Conservation (phyloP, 2,888 invertebrate species). For the Epiblema foenella region DNA sequence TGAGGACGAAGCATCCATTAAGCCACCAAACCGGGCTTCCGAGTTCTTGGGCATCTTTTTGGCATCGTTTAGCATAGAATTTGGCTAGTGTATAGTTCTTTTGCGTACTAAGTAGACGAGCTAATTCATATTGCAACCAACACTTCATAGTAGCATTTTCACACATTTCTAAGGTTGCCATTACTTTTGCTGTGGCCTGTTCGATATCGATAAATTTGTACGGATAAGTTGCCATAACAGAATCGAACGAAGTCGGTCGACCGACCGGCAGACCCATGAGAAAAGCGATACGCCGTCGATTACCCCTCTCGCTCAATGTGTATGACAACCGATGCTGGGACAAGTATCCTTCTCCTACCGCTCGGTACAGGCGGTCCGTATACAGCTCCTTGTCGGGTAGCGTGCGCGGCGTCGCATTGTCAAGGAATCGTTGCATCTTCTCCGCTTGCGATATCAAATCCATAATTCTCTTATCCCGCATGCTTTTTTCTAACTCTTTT, state of each 20-base stretch:
- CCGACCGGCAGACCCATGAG: constrained; percentile 76
- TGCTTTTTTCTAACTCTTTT: constrained; percentile 68
- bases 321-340: constrained; percentile 75
- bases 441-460: constrained; percentile 75
- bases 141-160: constrained; percentile 79
- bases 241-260: constrained; percentile 76
- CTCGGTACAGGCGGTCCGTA: constrained; percentile 72
- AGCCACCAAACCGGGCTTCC: constrained; percentile 75
- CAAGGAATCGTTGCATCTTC: constrained; percentile 77
- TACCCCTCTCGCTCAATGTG: constrained; percentile 75
- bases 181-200: constrained; percentile 69
- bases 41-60: constrained; percentile 72
- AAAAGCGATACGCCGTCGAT: constrained; percentile 76
- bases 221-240: constrained; percentile 79
- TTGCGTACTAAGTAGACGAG: constrained; percentile 71
- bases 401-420: constrained; percentile 71
- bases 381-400: constrained; percentile 75
- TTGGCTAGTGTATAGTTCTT: constrained; percentile 79
- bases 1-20: constrained; percentile 73
- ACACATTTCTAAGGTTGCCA: constrained; percentile 72
- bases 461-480: constrained; percentile 68
- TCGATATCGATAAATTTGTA: constrained; percentile 75
- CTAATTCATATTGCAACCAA: constrained; percentile 78
- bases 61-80: constrained; percentile 77
- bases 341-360: constrained; percentile 76